Conservation (phyloP, 2,113 vertebrate genomes). For the Toxotes chatareus region DNA sequence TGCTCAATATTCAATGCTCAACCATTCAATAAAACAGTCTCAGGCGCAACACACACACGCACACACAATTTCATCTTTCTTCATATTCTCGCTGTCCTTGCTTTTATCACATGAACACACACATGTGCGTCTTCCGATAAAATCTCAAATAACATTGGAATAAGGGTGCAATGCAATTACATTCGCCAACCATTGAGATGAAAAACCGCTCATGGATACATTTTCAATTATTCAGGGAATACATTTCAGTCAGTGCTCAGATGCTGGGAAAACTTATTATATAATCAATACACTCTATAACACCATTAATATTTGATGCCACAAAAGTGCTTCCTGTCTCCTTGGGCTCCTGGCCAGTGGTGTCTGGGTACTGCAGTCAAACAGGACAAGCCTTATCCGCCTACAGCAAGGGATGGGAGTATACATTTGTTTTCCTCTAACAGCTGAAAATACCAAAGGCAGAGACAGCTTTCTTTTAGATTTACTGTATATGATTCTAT, state of each 20-base stretch:
- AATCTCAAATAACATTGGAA: conserved; percentile 76
- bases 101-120: conserved; percentile 72
- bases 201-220: conserved; percentile 82
- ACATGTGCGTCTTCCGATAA: conserved; percentile 65
- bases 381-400: conserved; percentile 45
- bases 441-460: conserved; percentile 29
- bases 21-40: conserved; percentile 62
- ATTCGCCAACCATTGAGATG: conserved; percentile 74
- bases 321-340: conserved; percentile 82
- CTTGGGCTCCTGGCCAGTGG: conserved; percentile 70
- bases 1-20: conserved; percentile 59
- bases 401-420: conserved; percentile 35
- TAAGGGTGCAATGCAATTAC: conserved; percentile 77
- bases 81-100: conserved; percentile 52
- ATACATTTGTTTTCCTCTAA: conserved; percentile 61
- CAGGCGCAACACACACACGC: conserved; percentile 30
- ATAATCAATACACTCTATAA: conserved; percentile 85
- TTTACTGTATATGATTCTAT: conserved; percentile 19
- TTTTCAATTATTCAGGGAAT: conserved; percentile 85
- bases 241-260: conserved; percentile 79
- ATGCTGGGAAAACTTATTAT: conserved; percentile 82
- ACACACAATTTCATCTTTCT: conserved; percentile 45
- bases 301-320: conserved; percentile 82
- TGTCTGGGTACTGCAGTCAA: conserved; percentile 68
- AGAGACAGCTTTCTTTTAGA: conserved; percentile 25